Conservation (phyloP, 1,140 invertebrate genomes). For the Amphibalanus amphitrite region DNA sequence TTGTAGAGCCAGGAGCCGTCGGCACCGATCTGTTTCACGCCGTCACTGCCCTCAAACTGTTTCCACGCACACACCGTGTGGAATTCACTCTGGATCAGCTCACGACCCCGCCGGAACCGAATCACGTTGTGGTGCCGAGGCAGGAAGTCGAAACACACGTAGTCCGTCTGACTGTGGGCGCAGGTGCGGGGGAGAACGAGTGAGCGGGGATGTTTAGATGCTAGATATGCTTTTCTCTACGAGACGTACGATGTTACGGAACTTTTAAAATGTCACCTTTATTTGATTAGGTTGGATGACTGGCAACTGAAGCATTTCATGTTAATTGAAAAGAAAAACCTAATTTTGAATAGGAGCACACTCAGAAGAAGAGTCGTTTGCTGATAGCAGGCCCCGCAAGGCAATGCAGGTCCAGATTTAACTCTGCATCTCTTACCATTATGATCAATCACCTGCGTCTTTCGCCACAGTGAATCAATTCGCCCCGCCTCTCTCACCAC, state of each 20-base stretch:
- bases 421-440: background rate
- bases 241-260: no score
- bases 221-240: no score
- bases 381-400: no score
- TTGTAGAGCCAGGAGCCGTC: conserved; percentile 57
- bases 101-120: conserved; percentile 71
- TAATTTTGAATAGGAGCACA: no score
- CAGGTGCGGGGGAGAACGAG: no score
- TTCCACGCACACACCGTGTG: conserved; percentile 86
- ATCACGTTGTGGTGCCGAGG: conserved; percentile 91
- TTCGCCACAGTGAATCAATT: background rate
- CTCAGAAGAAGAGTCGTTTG: no score
- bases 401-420: no score
- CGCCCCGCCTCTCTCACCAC: conserved; percentile 57
- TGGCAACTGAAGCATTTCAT: no score
- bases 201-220: no score
- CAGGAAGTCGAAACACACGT: conserved; percentile 90
- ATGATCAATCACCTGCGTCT: background rate
- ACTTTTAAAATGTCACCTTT: no score
- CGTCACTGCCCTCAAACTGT: conserved; percentile 62
- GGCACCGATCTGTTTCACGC: conserved; percentile 18
- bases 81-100: conserved; percentile 75
- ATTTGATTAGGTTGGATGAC: no score
- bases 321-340: no score
- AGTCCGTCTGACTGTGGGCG: conserved; percentile 74